A percentile compares a stretch with the other conserved stretches of the same genome.
phyloP scores from a whole-genome alignment of 2,797 vertebrate species.

The Semaprochilodus insignis region DNA sequence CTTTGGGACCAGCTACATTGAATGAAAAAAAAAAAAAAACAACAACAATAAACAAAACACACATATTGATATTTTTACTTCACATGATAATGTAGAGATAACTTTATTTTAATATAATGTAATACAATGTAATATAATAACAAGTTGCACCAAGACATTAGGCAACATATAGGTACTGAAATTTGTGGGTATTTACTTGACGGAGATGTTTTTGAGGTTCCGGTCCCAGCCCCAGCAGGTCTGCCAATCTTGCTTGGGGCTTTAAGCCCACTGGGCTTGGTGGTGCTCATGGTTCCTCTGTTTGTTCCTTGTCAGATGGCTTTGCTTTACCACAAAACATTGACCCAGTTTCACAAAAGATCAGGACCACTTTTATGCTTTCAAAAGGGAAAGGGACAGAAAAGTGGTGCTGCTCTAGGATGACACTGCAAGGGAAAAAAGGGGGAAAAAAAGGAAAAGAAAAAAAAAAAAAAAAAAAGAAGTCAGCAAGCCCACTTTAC shows the following conservation, averaged over 20 bases:
- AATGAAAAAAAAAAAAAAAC: slow-evolving; percentile 10
- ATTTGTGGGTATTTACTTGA: slow-evolving; percentile 65
- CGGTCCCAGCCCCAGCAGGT: slow-evolving; percentile 68
- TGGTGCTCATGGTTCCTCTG: slow-evolving; percentile 87
- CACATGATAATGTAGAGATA: too few relatives aligned
- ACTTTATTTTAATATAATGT: too few relatives aligned
- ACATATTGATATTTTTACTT: not conserved
- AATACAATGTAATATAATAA: too few relatives aligned
- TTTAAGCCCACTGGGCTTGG: slow-evolving; percentile 94
- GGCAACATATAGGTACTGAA: too few relatives aligned
- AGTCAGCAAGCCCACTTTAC: not conserved
- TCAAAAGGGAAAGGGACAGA: slow-evolving; percentile 53
- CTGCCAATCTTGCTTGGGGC: slow-evolving; percentile 91
- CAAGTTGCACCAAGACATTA: too few relatives aligned
- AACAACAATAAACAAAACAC: not conserved
- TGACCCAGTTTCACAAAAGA: slow-evolving; percentile 68
- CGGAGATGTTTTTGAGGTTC: slow-evolving; percentile 78
- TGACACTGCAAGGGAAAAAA: slow-evolving; percentile 63
- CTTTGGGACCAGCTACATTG: slow-evolving; percentile 75
- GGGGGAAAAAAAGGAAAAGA: slow-evolving; percentile 7
- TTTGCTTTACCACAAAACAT: slow-evolving; percentile 84
- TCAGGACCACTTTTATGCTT: slow-evolving; percentile 26
- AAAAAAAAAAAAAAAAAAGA: slow-evolving; percentile 14
- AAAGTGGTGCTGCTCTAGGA: slow-evolving; percentile 39
- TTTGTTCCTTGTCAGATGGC: slow-evolving; percentile 58